Evolutionary conservation across 2,888 invertebrate species (phyloP), one percentile per base, ranked within the genome.

Genomic region (Eugnorisma glareosa): DNA sequence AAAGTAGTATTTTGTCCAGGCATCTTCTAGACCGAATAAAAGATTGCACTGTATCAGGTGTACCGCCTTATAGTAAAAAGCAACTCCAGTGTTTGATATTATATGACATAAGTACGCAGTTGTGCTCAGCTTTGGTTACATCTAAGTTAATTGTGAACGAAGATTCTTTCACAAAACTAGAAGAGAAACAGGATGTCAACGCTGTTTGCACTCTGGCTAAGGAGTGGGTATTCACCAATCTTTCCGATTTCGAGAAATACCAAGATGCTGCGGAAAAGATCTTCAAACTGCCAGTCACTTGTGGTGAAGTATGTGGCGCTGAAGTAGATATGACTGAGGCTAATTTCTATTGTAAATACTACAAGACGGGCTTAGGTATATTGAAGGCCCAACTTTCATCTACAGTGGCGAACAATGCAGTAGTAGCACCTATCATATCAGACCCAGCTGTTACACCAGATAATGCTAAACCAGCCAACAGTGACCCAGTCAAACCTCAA

Each of bases 311-410:
- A 7, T 96, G 96, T 89, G 91, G 92, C 8, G 88, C 85, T 2
- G 90, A 90, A 6, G 93, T 93, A 18, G 31, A 88, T 0, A 92
- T 91, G 79, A 89, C 89, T 15, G 93, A 95, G 28, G 91, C 92
- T 0, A 95, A 94, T 72, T 94, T 89, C 77, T 95, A 89, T 78
- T 96, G 96, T 86, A 96, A 95, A 89, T 96, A 95, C 87, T 96
- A 90, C 79, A 93, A 94, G 81, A 95, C 93, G 94, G 95, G 95
- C 1, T 51, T 80, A 45, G 81, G 84, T 51, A 54, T 82, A 67
- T 85, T 95, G 59, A 90, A 89, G 31, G 75, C 59, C 45, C 81
- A 84, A 67, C n/a, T 31, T 31, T 61, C 71, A 28, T 81, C 70
- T 43, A 59, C 86, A 45, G 67, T 76, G 76, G 66, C 66, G 11